These are phyloP conservation scores for Penaeus vannamei DNA, from an alignment of 1,140 invertebrate species.

Conservation along the genomic window DNA sequence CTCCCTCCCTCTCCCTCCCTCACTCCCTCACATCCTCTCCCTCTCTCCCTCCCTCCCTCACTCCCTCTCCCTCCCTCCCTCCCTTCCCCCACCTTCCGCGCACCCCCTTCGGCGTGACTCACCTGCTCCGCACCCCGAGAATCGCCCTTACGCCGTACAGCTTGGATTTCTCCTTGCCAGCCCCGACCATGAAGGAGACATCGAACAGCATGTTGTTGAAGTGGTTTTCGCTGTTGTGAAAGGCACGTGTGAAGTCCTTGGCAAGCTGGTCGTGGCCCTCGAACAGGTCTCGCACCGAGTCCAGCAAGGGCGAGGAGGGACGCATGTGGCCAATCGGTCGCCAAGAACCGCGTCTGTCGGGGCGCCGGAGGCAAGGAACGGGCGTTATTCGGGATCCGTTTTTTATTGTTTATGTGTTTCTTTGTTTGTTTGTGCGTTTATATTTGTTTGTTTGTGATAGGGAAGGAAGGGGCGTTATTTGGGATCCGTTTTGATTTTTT, in stretches of 20 bases:
- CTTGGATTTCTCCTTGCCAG: constrained; percentile 89
- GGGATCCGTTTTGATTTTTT: too few relatives aligned
- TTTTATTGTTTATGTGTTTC: too few relatives aligned
- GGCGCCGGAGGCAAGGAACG: background rate
- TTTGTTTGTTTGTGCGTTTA: too few relatives aligned
- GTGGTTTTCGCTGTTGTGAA: constrained; percentile 83
- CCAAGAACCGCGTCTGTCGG: constrained; percentile 85
- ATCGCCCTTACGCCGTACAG: constrained; percentile 93
- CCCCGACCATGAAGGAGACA: constrained; percentile 91
- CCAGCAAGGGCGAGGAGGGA: constrained; percentile 90
- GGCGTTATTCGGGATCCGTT: too few relatives aligned
- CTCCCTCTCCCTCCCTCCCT: too few relatives aligned
- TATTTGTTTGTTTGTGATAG: too few relatives aligned
- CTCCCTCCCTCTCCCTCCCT: too few relatives aligned
- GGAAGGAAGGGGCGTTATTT: too few relatives aligned
- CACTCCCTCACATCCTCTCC: too few relatives aligned
- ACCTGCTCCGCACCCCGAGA: constrained; percentile 90
- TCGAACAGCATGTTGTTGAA: constrained; percentile 87
- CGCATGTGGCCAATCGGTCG: constrained; percentile 93
- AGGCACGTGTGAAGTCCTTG: constrained; percentile 91
- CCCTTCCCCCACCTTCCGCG: too few relatives aligned
- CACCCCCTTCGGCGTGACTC: constrained; percentile 47
- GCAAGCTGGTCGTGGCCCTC: constrained; percentile 95
- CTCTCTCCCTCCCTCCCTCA: too few relatives aligned
- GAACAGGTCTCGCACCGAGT: constrained; percentile 92